phyloP scores from a whole-genome alignment of 2,888 invertebrate species.

The Rhopalosiphum nymphaeae region DNA sequence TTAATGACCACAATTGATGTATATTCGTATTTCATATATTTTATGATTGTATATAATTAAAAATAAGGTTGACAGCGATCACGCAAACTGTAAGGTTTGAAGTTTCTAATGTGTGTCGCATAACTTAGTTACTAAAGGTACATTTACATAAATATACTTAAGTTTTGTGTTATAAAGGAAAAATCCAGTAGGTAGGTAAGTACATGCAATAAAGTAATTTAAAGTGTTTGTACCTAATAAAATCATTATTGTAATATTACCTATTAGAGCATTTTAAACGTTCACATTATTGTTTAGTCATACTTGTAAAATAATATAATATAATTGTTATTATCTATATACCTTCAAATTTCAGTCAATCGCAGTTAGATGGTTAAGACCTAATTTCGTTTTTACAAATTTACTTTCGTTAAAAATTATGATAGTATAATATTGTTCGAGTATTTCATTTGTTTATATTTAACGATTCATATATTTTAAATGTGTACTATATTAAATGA shows the following conservation, averaged over 20 bases:
- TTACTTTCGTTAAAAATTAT: background rate
- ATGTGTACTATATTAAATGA: background rate
- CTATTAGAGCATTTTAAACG: background rate
- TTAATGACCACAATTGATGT: background rate
- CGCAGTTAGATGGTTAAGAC: background rate
- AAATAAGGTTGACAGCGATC: background rate
- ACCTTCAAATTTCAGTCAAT: background rate
- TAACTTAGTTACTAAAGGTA: background rate
- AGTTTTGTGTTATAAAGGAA: background rate
- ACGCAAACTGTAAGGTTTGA: background rate
- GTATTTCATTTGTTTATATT: background rate
- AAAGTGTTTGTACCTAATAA: background rate
- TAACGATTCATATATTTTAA: background rate
- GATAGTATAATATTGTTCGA: background rate
- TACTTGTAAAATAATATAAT: background rate
- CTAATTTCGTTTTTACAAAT: background rate
- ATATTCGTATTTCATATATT: background rate
- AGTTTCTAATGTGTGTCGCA: background rate
- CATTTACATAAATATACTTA: background rate
- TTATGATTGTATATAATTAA: background rate
- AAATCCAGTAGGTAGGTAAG: background rate
- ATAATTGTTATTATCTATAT: background rate
- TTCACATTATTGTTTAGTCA: background rate
- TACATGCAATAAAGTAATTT: conserved; percentile 8
- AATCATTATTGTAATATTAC: background rate